Evolutionary conservation across 37 sponge, comb jelly and placozoan species (phyloP).

Genomic region (Crambe crambe): DNA sequence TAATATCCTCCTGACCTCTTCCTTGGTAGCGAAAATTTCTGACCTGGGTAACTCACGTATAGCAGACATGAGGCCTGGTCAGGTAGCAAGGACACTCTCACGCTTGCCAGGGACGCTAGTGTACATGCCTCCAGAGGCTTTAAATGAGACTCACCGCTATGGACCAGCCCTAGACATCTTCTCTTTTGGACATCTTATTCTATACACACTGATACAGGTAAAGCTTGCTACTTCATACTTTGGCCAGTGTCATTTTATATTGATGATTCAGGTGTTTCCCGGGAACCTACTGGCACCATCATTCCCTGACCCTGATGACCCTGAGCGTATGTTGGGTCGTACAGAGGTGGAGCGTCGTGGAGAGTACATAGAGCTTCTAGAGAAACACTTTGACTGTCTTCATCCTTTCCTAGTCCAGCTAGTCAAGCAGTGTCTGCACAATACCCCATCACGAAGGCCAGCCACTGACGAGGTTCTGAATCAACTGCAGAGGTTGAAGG

Average conservation of each 20-base stretch:
- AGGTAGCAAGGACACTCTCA: not conserved
- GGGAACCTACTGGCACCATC: slow-evolving; percentile 5
- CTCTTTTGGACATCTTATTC: slow-evolving; percentile 2
- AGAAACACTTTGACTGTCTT: not conserved
- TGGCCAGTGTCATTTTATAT: not conserved
- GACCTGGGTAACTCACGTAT: slow-evolving; percentile 1
- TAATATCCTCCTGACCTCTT: slow-evolving; percentile 9
- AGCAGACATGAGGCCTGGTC: not conserved
- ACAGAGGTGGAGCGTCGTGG: slow-evolving; percentile 24
- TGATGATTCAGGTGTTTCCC: slow-evolving; percentile 11
- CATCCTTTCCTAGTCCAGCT: not conserved
- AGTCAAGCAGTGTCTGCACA: slow-evolving; percentile 10
- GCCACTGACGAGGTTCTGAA: not conserved
- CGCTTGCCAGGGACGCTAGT: not conserved
- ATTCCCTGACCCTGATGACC: slow-evolving; percentile 5
- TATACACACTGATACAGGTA: slow-evolving; percentile 14
- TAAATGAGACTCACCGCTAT: not conserved
- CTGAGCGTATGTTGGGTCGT: slow-evolving; percentile 2
- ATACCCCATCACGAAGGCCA: not conserved
- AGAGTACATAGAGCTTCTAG: not conserved
- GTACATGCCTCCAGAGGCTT: slow-evolving; percentile 19
- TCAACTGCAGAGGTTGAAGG: not conserved
- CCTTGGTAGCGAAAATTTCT: not conserved
- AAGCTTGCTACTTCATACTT: not conserved
- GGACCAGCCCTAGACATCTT: not conserved